These are phyloP conservation scores for Bettongia penicillata DNA, from an alignment of 2,113 vertebrate species.

Conservation along the genomic window DNA sequence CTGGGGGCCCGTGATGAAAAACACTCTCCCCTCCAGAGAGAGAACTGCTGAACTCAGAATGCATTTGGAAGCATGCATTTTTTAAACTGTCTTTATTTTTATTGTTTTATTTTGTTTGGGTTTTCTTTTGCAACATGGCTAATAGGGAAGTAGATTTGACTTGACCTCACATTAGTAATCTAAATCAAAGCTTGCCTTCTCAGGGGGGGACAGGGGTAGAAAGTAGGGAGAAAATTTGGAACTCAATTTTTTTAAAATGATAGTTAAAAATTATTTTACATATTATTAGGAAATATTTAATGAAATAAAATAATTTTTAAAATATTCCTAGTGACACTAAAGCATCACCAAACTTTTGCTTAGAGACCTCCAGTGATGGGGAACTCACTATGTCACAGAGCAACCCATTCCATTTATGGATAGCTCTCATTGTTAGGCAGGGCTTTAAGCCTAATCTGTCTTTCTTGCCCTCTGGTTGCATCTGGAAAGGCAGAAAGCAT, in stretches of 20 bases:
- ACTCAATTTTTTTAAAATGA: not conserved
- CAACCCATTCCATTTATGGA: not conserved
- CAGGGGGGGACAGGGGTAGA: too few species aligned
- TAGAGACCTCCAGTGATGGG: not conserved
- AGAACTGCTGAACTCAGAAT: not conserved
- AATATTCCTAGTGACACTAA: not conserved
- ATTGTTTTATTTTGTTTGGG: not conserved
- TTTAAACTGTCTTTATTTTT: not conserved
- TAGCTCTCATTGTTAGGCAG: not conserved
- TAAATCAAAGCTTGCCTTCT: too few species aligned
- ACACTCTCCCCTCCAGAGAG: not conserved
- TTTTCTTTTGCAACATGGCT: not conserved
- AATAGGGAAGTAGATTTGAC: not conserved
- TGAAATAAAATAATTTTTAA: not conserved
- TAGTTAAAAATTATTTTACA: not conserved
- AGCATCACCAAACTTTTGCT: not conserved
- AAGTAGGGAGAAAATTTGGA: too few species aligned
- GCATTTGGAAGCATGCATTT: not conserved
- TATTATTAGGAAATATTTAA: not conserved
- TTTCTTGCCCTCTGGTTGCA: not conserved
- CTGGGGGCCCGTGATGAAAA: not conserved
- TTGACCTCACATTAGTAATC: not conserved
- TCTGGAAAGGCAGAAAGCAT: not conserved
- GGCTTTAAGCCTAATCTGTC: not conserved
- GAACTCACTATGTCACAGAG: not conserved